Conservation (phyloP, 2,797 vertebrate genomes). For the Acomys russatus region DNA sequence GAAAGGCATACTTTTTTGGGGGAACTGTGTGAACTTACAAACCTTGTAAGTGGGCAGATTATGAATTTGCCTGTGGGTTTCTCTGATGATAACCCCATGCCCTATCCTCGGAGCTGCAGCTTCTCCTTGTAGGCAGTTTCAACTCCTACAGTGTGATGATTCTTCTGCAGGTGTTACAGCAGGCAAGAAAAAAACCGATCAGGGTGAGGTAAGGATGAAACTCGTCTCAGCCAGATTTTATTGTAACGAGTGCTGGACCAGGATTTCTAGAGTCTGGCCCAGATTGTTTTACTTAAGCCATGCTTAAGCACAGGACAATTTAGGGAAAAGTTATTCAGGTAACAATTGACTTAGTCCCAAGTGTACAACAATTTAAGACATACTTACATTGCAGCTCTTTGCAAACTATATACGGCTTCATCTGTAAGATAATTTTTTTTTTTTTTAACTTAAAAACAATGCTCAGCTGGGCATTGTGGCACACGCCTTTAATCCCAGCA, state of each 20-base stretch:
- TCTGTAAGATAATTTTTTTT: background rate
- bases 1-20: background rate
- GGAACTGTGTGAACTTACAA: background rate
- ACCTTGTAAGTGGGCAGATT: background rate
- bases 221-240: background rate
- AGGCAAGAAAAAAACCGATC: background rate
- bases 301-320: background rate
- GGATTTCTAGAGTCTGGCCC: background rate
- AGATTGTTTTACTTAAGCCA: background rate
- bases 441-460: background rate
- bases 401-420: background rate
- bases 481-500: too few relatives aligned
- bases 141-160: background rate
- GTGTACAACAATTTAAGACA: background rate
- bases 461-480: too few relatives aligned
- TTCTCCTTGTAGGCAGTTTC: background rate
- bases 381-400: background rate
- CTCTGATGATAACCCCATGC: background rate
- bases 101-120: background rate
- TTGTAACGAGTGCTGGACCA: background rate
- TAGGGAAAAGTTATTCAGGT: background rate
- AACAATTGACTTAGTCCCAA: background rate
- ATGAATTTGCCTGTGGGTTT: conserved; percentile 3
- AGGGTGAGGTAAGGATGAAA: background rate
- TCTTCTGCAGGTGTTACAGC: background rate